Evolutionary conservation across 2,888 invertebrate species (phyloP), one percentile per base, ranked within the genome.

Genomic region (Azorinus chamasolen): DNA sequence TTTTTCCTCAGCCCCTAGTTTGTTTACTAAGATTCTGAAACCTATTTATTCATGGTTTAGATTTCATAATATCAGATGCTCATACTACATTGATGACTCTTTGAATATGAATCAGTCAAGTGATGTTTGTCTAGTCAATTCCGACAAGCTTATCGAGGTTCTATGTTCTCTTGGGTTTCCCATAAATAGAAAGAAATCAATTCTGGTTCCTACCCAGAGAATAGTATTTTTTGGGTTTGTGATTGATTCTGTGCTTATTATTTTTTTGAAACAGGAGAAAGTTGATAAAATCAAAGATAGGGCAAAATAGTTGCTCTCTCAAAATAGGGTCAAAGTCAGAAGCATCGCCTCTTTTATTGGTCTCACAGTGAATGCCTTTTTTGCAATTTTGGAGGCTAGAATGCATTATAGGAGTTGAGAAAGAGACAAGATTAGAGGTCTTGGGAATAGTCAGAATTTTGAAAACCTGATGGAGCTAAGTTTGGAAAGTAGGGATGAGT

Each of bases 191-290:
- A 48, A 70, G 8, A 83, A 78, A n/a, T 78, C 72, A 10, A 48
- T 62, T 25, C 48, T 72, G 0, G n/a, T n/a, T n/a, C n/a, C n/a
- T n/a, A n/a, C n/a, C n/a, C n/a, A n/a, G n/a, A n/a, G n/a, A n/a
- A n/a, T n/a, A n/a, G n/a, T n/a, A n/a, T n/a, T n/a, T n/a, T n/a
- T n/a, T n/a, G n/a, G n/a, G n/a, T n/a, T n/a, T n/a, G 50, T 16
- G n/a, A n/a, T n/a, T n/a, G n/a, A n/a, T n/a, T n/a, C n/a, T n/a
- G n/a, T n/a, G n/a, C 78, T 71, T n/a, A 72, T 51, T 41, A 62
- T 77, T 37, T 70, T 59, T 58, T 43, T 77, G n/a, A 61, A 81
- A 43, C 75, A 73, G 8, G 63, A 78, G 14, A 82, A 82, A 41
- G 24, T 79, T 20, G 1, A 58, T 4, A 75, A 77, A 50, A 70